phyloP scores from a whole-genome alignment of 2,888 invertebrate genomes.

The Pseudoips prasinana region DNA sequence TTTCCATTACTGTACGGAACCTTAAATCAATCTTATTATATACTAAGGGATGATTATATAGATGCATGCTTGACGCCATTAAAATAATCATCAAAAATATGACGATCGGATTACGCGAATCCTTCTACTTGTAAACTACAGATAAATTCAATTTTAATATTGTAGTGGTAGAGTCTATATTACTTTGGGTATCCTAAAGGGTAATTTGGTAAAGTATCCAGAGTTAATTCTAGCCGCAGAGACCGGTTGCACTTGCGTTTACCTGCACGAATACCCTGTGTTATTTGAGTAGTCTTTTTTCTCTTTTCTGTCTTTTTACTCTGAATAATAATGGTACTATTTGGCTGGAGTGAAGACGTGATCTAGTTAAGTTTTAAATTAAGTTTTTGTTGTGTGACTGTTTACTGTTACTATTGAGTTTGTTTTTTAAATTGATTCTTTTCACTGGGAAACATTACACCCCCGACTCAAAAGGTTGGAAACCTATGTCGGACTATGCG shows the following conservation, averaged over 20 bases:
- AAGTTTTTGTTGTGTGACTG: constrained; percentile 25
- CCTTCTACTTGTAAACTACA: constrained; percentile 8
- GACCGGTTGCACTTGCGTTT: constrained; percentile 59
- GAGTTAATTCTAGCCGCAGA: constrained; percentile 51
- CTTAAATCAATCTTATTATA: too few relatives aligned
- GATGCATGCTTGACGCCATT: constrained; percentile 49
- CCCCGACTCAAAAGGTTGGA: too few relatives aligned
- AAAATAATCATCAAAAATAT: constrained; percentile 45
- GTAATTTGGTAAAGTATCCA: constrained; percentile 66
- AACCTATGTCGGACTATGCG: too few relatives aligned
- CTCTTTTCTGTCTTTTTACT: too few relatives aligned
- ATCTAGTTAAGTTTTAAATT: constrained; percentile 35
- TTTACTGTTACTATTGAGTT: constrained; percentile 15
- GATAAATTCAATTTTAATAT: neutral
- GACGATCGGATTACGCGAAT: constrained; percentile 40
- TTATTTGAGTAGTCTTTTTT: too few relatives aligned
- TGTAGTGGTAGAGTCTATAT: constrained; percentile 4
- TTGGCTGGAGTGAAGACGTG: constrained; percentile 40
- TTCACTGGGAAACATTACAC: constrained; percentile 5
- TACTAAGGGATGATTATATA: constrained; percentile 19
- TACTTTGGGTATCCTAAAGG: constrained; percentile 15
- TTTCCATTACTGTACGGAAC: too few relatives aligned
- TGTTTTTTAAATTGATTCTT: constrained; percentile 26
- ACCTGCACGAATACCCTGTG: constrained; percentile 57
- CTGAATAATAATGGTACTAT: constrained; percentile 33